phyloP scores from a whole-genome alignment of 2,113 vertebrate genomes.

The Zingel zingel region DNA sequence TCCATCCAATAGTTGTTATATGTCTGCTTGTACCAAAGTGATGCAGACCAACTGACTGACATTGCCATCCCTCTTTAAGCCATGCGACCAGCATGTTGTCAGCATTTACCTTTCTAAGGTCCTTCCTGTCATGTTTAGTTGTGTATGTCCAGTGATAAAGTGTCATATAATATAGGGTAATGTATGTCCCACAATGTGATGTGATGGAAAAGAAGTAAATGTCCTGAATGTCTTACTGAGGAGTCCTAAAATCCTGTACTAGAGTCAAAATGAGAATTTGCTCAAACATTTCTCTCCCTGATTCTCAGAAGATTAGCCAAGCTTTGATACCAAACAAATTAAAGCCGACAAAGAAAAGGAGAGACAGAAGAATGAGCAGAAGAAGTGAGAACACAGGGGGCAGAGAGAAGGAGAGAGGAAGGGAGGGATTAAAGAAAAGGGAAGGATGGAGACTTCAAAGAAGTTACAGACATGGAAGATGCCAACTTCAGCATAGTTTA shows the following conservation, averaged over 20 bases:
- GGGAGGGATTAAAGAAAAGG: slow-evolving; percentile 14
- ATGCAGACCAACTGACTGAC: too few species aligned
- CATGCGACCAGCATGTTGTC: not conserved
- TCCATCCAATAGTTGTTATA: not conserved
- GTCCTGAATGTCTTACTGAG: not conserved
- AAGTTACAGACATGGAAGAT: slow-evolving; percentile 20
- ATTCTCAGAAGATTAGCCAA: slow-evolving; percentile 26
- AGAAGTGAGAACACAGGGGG: not conserved
- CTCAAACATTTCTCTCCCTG: not conserved
- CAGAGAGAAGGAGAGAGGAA: not conserved
- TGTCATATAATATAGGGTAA: not conserved
- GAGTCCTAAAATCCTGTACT: not conserved
- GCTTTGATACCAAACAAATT: slow-evolving; percentile 20
- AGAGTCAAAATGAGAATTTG: not conserved
- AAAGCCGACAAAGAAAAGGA: slow-evolving; percentile 26
- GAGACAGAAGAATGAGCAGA: not conserved
- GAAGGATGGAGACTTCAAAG: slow-evolving; percentile 48
- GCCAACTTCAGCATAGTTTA: slow-evolving; percentile 43
- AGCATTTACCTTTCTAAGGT: not conserved
- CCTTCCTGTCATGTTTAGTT: not conserved
- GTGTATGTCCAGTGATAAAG: not conserved
- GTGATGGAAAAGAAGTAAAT: not conserved
- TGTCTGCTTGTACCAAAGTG: not conserved
- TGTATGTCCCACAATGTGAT: not conserved
- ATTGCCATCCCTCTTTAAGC: too few species aligned